Evolutionary conservation across 2,888 invertebrate genomes (phyloP), one percentile per base, ranked within the genome.

Genomic region (Watsonalla binaria): DNA sequence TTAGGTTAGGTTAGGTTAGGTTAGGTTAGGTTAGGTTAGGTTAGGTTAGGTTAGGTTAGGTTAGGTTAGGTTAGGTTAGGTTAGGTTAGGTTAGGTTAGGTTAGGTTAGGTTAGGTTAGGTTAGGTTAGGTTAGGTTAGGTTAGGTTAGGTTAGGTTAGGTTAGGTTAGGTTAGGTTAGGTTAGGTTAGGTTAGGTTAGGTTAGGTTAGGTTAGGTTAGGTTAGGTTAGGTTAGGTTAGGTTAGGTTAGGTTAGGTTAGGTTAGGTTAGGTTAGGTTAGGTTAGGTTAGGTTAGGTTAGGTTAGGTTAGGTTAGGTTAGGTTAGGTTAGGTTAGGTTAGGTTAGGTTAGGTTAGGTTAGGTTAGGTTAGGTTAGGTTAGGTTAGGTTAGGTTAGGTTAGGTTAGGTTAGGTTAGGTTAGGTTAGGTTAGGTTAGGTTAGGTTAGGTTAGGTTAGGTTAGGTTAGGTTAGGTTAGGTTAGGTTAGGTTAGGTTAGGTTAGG

Each of bases 261-360:
- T 56, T 56, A 56, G 56, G 56, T 56, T 56, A 56, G 56, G 56
- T 56, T 56, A 56, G 56, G 56, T 56, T 56, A 56, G 54, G 54
- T 55, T 55, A 55, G 54, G 54, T 55, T 55, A 55, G 54, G 54
- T 55, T 55, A 55, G 54, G 54, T 55, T 55, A 55, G 54, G 54
- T 55, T 55, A 55, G 54, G 54, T 45, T 45, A 53, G 55, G 60
- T 59, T 62, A 57, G 62, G 61, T 59, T 62, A 59, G 59, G 58
- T 62, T 62, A 57, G 61, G 61, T 62, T 63, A 60, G 61, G 61
- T 62, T 62, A 55, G 61, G 61, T 59, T 62, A 56, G 61, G 59
- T 56, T 62, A 56, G 62, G 61, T 63, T 62, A 57, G 61, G 59
- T 59, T 63, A 63, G 66, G 66, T 45, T 45, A 13, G 57, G 54